These are phyloP conservation scores for Cyprinodon tularosa DNA, from an alignment of 2,113 vertebrate genomes.

Conservation along the genomic window DNA sequence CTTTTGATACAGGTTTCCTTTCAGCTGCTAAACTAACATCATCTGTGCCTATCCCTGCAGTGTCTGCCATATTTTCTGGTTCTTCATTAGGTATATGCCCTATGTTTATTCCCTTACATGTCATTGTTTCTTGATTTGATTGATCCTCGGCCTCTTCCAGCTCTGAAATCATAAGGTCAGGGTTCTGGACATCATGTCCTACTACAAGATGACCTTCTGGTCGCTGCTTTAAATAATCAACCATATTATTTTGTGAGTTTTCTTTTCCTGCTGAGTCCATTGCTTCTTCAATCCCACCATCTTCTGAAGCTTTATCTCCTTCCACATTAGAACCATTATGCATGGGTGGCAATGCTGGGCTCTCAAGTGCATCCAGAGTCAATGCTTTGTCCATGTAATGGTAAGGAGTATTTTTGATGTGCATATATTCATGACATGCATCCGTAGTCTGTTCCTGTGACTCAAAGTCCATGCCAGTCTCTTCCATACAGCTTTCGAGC, in stretches of 20 bases:
- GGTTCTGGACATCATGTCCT: neutral
- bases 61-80: neutral
- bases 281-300: slow-evolving; percentile 5
- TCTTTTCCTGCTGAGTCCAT: neutral
- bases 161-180: neutral
- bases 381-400: slow-evolving; percentile 20
- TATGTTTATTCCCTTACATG: slow-evolving; percentile 15
- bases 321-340: neutral
- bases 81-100: slow-evolving; percentile 8
- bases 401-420: slow-evolving; percentile 45
- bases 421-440: slow-evolving; percentile 63
- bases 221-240: slow-evolving; percentile 4
- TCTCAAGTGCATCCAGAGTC: slow-evolving; percentile 11
- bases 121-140: slow-evolving; percentile 6
- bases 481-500: slow-evolving; percentile 69
- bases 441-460: slow-evolving; percentile 43
- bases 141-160: neutral
- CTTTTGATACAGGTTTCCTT: neutral
- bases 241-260: slow-evolving; percentile 17
- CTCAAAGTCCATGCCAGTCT: slow-evolving; percentile 63
- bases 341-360: neutral
- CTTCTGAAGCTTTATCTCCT: slow-evolving; percentile 1
- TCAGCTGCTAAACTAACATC: slow-evolving; percentile 18
- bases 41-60: neutral
- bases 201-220: slow-evolving; percentile 8